These are phyloP conservation scores for Endomychus coccineus DNA, from an alignment of 2,888 invertebrate genomes.

Conservation along the genomic window DNA sequence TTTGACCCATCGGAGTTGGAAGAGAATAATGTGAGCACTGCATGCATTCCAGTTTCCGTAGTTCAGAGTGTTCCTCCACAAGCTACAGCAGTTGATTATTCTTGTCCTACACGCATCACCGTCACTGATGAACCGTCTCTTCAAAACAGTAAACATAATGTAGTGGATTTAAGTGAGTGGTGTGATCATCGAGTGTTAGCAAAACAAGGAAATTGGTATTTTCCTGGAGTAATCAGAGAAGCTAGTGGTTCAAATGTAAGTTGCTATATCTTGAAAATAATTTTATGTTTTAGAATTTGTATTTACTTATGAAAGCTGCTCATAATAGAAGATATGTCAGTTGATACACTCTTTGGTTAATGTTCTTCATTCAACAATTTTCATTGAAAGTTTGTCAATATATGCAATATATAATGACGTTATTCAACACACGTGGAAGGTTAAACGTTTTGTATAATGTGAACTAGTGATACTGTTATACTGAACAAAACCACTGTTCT, in stretches of 20 bases:
- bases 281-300: too few species aligned
- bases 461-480: too few species aligned
- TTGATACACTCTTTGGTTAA: too few species aligned
- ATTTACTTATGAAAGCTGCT: too few species aligned
- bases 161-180: slow-evolving; percentile 86
- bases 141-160: slow-evolving; percentile 26
- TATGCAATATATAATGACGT: too few species aligned
- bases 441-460: too few species aligned
- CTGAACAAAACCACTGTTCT: too few species aligned
- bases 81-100: slow-evolving; percentile 40
- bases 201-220: slow-evolving; percentile 71
- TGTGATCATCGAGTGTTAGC: slow-evolving; percentile 87
- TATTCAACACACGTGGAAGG: too few species aligned
- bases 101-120: slow-evolving; percentile 31
- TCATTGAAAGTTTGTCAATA: too few species aligned
- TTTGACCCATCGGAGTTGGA: slow-evolving; percentile 73
- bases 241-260: slow-evolving; percentile 56
- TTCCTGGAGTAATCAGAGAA: slow-evolving; percentile 81
- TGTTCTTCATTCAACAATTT: too few species aligned
- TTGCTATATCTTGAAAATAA: too few species aligned
- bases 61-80: slow-evolving; percentile 40
- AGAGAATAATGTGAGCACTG: slow-evolving; percentile 39
- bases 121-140: slow-evolving; percentile 30
- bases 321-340: too few species aligned
- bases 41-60: slow-evolving; percentile 39